A percentile compares a stretch with the other conserved stretches of the same genome.
phyloP scores from a whole-genome alignment of 2,888 invertebrate species.

The Abrostola tripartita region DNA sequence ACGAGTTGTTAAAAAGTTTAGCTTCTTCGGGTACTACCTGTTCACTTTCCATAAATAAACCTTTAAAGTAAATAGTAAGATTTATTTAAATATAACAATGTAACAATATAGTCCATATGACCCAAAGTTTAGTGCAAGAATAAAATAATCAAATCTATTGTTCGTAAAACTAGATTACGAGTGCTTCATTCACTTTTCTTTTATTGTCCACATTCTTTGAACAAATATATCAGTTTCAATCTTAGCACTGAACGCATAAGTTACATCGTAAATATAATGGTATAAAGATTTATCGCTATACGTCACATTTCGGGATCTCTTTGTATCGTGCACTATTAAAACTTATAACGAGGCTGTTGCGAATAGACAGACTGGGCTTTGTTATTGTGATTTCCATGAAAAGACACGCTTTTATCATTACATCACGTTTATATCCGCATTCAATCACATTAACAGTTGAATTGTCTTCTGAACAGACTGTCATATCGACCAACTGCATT shows the following conservation, averaged over 20 bases:
- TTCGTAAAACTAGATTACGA: slow-evolving; percentile 39
- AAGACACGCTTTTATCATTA: slow-evolving; percentile 59
- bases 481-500: slow-evolving; percentile 70
- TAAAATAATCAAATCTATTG: slow-evolving; percentile 45
- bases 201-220: slow-evolving; percentile 22
- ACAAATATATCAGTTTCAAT: slow-evolving; percentile 36
- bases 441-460: slow-evolving; percentile 33
- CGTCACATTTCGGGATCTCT: slow-evolving; percentile 70
- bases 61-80: slow-evolving; percentile 9
- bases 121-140: slow-evolving; percentile 27
- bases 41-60: no score
- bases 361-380: slow-evolving; percentile 63
- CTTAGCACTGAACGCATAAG: slow-evolving; percentile 30
- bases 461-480: slow-evolving; percentile 41
- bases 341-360: slow-evolving; percentile 82
- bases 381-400: slow-evolving; percentile 65
- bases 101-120: slow-evolving; percentile 21
- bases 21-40: no score
- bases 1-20: no score
- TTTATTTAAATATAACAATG: slow-evolving; percentile 33
- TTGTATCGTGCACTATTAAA: slow-evolving; percentile 81
- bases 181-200: slow-evolving; percentile 35
- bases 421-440: slow-evolving; percentile 30
- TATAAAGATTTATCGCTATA: slow-evolving; percentile 59
- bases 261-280: slow-evolving; percentile 56